These are phyloP conservation scores for Aphelenchoides fujianensis DNA, from an alignment of 1,140 invertebrate genomes.

Conservation along the genomic window DNA sequence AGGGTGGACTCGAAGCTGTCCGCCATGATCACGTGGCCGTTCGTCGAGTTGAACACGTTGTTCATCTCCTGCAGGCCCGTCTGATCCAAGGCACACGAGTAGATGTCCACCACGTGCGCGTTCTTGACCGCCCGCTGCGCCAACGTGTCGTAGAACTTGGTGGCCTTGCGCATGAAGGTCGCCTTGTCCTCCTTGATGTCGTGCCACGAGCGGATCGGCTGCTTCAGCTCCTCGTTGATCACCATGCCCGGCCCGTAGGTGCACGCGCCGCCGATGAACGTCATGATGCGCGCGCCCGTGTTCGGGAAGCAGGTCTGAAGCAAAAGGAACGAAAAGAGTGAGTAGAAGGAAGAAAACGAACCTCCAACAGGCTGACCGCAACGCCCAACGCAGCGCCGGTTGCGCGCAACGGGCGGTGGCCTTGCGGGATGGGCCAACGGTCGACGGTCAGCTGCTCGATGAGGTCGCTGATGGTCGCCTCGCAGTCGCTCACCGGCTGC, in stretches of 20 bases:
- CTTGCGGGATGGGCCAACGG: slow-evolving; percentile 91
- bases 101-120: slow-evolving; percentile 95
- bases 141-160: slow-evolving; percentile 82
- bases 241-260: slow-evolving; percentile 96
- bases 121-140: slow-evolving; percentile 85
- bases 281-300: slow-evolving; percentile 91
- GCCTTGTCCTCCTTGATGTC: slow-evolving; percentile 99
- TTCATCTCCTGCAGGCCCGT: slow-evolving; percentile 98
- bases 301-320: slow-evolving; percentile 82
- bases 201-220: slow-evolving; percentile 95
- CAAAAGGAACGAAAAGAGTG: slow-evolving; percentile 24
- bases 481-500: slow-evolving; percentile 85
- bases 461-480: slow-evolving; percentile 89
- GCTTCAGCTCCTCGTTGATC: slow-evolving; percentile 95
- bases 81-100: slow-evolving; percentile 96
- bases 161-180: slow-evolving; percentile 90
- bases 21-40: slow-evolving; percentile 70
- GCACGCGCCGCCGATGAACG: slow-evolving; percentile 96
- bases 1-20: slow-evolving; percentile 97
- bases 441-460: slow-evolving; percentile 91
- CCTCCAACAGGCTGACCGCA: slow-evolving; percentile 90
- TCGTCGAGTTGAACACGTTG: slow-evolving; percentile 89
- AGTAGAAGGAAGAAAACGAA: slow-evolving; percentile 54
- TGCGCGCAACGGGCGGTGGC: slow-evolving; percentile 85
- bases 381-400: slow-evolving; percentile 93